Evolutionary conservation across 2,888 invertebrate genomes (phyloP).

Genomic region (Pristionchus japonicus): DNA sequence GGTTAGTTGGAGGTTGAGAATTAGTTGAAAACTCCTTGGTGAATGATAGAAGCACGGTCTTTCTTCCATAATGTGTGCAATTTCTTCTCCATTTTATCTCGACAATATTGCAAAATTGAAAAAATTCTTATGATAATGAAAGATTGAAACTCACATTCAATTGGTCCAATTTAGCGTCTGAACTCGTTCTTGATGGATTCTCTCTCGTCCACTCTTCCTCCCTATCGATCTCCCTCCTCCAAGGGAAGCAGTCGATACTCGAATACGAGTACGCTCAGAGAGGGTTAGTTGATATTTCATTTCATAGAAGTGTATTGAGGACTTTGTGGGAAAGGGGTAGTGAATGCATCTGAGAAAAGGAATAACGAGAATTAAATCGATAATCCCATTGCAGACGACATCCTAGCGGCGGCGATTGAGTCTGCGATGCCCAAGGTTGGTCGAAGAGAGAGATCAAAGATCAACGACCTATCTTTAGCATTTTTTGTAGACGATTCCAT

Average conservation of each 20-base stretch:
- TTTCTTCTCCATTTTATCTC: no score
- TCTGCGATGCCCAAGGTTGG: slow-evolving; percentile 38
- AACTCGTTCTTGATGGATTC: neutral
- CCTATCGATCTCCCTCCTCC: slow-evolving; percentile 26
- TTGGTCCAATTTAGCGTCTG: neutral
- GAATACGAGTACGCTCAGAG: neutral
- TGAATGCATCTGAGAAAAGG: no score
- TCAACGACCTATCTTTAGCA: neutral
- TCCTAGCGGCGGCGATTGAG: slow-evolving; percentile 23
- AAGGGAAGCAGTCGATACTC: slow-evolving; percentile 34
- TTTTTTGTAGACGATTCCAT: neutral
- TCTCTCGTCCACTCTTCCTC: slow-evolving; percentile 21
- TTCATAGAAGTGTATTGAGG: no score
- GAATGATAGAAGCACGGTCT: neutral
- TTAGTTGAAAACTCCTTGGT: neutral
- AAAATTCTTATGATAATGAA: no score
- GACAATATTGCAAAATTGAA: no score
- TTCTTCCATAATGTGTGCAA: no score
- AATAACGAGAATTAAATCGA: no score
- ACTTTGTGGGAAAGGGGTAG: no score
- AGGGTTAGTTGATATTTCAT: neutral
- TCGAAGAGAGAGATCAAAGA: neutral
- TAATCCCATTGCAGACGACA: neutral
- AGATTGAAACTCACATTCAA: neutral
- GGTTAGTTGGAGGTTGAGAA: neutral